These are phyloP conservation scores for Euplexia lucipara DNA, from an alignment of 2,888 invertebrate genomes.

Conservation along the genomic window DNA sequence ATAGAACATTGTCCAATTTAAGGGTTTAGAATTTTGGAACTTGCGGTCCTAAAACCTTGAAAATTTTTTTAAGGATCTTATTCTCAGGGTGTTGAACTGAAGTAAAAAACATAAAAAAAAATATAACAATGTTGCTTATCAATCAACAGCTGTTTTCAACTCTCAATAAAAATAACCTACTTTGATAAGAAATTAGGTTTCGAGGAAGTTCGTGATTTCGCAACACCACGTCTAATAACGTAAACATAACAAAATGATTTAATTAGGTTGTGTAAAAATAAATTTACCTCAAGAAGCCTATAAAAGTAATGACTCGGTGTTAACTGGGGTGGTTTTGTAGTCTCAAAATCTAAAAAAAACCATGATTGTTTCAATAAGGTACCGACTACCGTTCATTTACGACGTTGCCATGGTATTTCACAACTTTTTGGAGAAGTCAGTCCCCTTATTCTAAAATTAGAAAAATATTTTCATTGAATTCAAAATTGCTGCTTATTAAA, in stretches of 20 bases:
- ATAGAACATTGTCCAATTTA: no score
- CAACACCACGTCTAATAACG: background rate
- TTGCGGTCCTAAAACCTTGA: no score
- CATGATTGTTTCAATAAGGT: background rate
- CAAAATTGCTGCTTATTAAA: background rate
- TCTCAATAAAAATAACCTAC: constrained; percentile 8
- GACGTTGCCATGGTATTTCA: constrained; percentile 2
- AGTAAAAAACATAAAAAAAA: background rate
- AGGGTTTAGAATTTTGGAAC: no score
- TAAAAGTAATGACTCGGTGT: background rate
- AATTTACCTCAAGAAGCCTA: constrained; percentile 15
- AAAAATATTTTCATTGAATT: background rate
- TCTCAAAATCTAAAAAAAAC: background rate
- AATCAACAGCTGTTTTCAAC: background rate
- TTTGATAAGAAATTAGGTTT: constrained; percentile 34
- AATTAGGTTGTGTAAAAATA: constrained; percentile 2
- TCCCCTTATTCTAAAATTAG: background rate
- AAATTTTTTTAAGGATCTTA: background rate
- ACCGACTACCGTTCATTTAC: no score
- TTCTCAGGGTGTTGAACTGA: background rate
- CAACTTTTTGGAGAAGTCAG: background rate
- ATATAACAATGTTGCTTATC: constrained; percentile 7
- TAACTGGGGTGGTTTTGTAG: constrained; percentile 13
- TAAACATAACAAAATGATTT: background rate
- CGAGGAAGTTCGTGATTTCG: constrained; percentile 7